Conservation (phyloP, 1,140 invertebrate species). For the Arion vulgaris region DNA sequence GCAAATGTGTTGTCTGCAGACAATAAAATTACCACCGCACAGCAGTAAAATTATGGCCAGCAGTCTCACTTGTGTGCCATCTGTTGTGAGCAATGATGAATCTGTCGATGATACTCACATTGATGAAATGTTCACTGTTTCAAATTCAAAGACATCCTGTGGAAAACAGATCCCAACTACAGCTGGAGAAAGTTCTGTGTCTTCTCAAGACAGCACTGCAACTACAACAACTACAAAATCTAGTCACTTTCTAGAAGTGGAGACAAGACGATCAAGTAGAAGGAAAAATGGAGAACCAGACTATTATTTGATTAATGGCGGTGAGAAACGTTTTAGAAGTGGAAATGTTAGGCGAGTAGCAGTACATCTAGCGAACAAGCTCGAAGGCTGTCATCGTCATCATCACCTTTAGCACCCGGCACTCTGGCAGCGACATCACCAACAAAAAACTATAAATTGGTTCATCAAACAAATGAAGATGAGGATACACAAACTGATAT, state of each 20-base stretch:
- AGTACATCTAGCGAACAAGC: not conserved
- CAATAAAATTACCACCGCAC: no score
- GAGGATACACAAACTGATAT: no score
- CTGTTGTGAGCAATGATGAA: not conserved
- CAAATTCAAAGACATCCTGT: not conserved
- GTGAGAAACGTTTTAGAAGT: conserved; percentile 15
- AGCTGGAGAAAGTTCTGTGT: no score
- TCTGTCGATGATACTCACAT: not conserved
- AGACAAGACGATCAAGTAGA: conserved; percentile 17
- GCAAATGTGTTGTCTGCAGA: not conserved
- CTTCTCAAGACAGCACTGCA: conserved; percentile 6
- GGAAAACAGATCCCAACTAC: not conserved
- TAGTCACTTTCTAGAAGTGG: conserved; percentile 3
- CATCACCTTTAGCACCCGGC: no score
- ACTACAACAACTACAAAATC: conserved; percentile 12
- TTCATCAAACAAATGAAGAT: not conserved
- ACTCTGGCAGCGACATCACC: no score
- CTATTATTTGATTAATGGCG: conserved; percentile 23
- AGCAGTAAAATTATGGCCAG: not conserved
- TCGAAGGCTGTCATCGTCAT: not conserved
- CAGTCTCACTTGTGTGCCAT: no score
- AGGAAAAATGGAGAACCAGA: conserved; percentile 28
- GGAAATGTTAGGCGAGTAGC: not conserved
- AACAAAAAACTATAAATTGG: not conserved
- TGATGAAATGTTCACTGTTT: not conserved